Evolutionary conservation across 1,140 invertebrate species (phyloP).

Genomic region (Aphidius gifuensis): DNA sequence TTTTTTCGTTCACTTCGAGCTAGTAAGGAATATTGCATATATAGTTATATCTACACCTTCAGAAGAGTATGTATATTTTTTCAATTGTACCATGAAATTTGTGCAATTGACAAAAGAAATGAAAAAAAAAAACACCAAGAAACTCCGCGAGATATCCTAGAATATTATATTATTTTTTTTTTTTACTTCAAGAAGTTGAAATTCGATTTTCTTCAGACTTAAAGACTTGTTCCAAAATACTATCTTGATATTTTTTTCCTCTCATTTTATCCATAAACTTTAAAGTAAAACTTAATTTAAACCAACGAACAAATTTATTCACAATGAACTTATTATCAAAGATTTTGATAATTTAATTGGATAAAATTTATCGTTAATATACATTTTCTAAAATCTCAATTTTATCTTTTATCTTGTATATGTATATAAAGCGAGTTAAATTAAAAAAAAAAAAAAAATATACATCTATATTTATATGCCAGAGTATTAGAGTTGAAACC

Average conservation of each 20-base stretch:
- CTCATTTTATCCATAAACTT: neutral
- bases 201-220: slow-evolving; percentile 4
- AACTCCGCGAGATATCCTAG: no score
- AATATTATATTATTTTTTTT: no score
- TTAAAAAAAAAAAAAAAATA: neutral
- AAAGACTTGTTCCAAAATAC: neutral
- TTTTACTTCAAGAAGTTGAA: neutral
- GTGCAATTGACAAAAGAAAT: no score
- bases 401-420: neutral
- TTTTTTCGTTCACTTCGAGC: no score
- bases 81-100: no score
- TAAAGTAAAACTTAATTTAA: slow-evolving; percentile 6
- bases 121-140: no score
- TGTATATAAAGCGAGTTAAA: neutral
- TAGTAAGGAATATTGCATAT: no score
- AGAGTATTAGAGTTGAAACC: neutral
- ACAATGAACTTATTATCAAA: slow-evolving; percentile 4
- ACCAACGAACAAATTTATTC: slow-evolving; percentile 2
- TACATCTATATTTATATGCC: neutral
- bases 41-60: no score
- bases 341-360: slow-evolving; percentile 14
- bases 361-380: slow-evolving; percentile 8
- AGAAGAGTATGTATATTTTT: no score
- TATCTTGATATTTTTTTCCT: neutral
- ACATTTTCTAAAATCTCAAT: neutral